These are phyloP conservation scores for Leptopilina syphax DNA, from an alignment of 2,888 invertebrate species.

Conservation along the genomic window DNA sequence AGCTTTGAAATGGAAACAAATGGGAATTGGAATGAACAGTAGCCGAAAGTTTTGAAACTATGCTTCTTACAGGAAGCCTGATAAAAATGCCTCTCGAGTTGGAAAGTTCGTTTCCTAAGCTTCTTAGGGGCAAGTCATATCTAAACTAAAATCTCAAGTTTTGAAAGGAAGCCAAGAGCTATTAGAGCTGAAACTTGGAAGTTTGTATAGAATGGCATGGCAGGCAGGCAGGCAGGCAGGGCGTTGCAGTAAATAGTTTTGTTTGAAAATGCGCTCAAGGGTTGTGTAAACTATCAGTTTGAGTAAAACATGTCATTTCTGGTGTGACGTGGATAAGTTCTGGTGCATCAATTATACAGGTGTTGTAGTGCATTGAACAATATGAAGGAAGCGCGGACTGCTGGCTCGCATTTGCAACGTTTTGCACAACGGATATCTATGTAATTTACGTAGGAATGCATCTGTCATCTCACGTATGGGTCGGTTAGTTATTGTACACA, in stretches of 20 bases:
- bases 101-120: slow-evolving; percentile 8
- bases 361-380: neutral
- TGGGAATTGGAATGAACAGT: neutral
- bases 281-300: slow-evolving; percentile 8
- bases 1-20: neutral
- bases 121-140: slow-evolving; percentile 9
- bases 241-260: slow-evolving; percentile 19
- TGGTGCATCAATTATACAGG: neutral
- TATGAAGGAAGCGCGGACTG: slow-evolving; percentile 8
- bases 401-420: slow-evolving; percentile 8
- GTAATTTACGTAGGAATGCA: slow-evolving; percentile 29
- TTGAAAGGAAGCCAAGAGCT: slow-evolving; percentile 13
- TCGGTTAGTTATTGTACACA: slow-evolving; percentile 33
- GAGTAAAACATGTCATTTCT: slow-evolving; percentile 18
- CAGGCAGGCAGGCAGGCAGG: too few relatives aligned
- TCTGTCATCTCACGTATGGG: slow-evolving; percentile 37
- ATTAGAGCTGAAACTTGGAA: neutral
- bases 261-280: slow-evolving; percentile 7
- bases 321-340: neutral
- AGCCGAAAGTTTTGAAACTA: neutral
- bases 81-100: neutral
- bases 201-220: neutral
- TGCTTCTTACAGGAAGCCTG: neutral
- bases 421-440: slow-evolving; percentile 31
- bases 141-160: slow-evolving; percentile 24